Evolutionary conservation across 1,140 invertebrate genomes (phyloP).

Genomic region (Achatina immaculata): DNA sequence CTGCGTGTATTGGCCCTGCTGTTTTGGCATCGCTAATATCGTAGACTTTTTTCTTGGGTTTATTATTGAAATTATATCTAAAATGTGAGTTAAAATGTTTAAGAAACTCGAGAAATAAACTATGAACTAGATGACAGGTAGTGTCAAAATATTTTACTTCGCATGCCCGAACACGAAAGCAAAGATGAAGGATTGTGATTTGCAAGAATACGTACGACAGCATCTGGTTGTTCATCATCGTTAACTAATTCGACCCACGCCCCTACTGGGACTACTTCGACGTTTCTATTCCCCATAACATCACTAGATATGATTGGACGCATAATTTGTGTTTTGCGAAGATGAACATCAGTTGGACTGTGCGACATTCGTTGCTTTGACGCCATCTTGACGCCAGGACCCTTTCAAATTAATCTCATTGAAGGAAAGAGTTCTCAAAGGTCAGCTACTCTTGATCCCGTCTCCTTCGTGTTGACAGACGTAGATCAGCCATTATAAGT

Average conservation of each 20-base stretch:
- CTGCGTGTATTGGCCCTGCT: no score
- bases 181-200: no score
- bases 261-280: constrained; percentile 65
- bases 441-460: background rate
- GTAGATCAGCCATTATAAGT: no score
- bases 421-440: background rate
- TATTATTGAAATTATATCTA: no score
- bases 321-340: constrained; percentile 47
- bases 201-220: constrained; percentile 43
- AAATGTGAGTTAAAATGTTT: no score
- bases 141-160: no score
- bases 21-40: no score
- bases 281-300: constrained; percentile 66
- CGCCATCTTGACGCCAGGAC: constrained; percentile 37
- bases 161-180: background rate
- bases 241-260: constrained; percentile 65
- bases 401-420: background rate
- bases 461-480: no score
- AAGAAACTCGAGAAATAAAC: no score
- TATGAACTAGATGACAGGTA: no score
- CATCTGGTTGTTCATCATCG: constrained; percentile 31
- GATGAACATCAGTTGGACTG: background rate
- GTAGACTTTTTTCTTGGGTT: no score
- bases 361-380: constrained; percentile 19
- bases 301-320: constrained; percentile 62